Evolutionary conservation across 2,113 vertebrate genomes (phyloP).

Genomic region (Bettongia penicillata): DNA sequence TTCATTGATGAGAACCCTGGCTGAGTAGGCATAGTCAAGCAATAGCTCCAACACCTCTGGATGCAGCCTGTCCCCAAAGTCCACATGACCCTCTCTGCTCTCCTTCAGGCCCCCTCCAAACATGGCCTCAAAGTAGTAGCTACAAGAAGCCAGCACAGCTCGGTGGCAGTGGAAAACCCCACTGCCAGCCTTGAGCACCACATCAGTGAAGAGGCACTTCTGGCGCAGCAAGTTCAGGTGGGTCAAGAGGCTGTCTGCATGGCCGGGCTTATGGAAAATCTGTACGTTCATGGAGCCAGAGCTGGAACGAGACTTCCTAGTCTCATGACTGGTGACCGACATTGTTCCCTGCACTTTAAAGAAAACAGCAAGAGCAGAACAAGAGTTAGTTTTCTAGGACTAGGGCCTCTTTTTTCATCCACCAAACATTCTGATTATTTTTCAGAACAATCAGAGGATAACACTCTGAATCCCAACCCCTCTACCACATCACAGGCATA

Average conservation of each 20-base stretch:
- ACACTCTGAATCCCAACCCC: too few relatives aligned
- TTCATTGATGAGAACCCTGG: slow-evolving; percentile 89
- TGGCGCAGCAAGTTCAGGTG: slow-evolving; percentile 90
- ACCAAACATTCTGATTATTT: background rate
- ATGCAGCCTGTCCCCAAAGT: slow-evolving; percentile 89
- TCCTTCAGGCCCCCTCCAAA: slow-evolving; percentile 88
- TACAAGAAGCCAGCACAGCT: slow-evolving; percentile 89
- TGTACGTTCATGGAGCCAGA: slow-evolving; percentile 92
- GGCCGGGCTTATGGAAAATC: slow-evolving; percentile 89
- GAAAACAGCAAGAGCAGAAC: background rate
- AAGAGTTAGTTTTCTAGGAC: background rate
- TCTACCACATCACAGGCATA: too few relatives aligned
- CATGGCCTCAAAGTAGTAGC: slow-evolving; percentile 91
- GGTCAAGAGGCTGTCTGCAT: slow-evolving; percentile 88
- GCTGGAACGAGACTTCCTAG: slow-evolving; percentile 91
- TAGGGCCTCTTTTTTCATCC: background rate
- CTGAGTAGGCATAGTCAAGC: slow-evolving; percentile 89
- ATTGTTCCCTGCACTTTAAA: slow-evolving; percentile 67
- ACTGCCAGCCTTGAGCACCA: slow-evolving; percentile 85
- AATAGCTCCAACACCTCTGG: slow-evolving; percentile 90
- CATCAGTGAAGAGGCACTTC: slow-evolving; percentile 88
- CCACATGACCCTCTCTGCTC: slow-evolving; percentile 86
- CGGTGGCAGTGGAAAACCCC: slow-evolving; percentile 87
- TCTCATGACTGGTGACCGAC: slow-evolving; percentile 90
- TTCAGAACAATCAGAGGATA: too few relatives aligned